Evolutionary conservation across 2,113 vertebrate genomes (phyloP).

Genomic region (Gnathonemus echidnorhynchus): DNA sequence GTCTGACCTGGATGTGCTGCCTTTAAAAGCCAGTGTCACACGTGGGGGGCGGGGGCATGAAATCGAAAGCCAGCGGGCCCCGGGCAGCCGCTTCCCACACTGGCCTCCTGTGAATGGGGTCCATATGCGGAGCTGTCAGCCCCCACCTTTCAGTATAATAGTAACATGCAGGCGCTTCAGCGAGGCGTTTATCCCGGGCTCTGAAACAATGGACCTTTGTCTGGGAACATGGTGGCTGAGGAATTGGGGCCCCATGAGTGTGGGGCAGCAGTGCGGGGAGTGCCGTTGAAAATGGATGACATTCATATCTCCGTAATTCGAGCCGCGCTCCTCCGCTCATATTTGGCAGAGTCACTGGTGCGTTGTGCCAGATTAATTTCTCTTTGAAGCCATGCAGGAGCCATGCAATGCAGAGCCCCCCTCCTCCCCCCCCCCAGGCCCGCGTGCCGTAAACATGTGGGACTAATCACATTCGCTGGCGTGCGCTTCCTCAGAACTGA

Average conservation of each 20-base stretch:
- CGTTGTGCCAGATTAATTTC: constrained; percentile 1
- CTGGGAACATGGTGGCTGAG: background rate
- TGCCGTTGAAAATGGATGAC: background rate
- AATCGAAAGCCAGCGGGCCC: background rate
- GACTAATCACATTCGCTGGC: background rate
- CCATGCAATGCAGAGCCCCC: background rate
- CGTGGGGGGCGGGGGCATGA: background rate
- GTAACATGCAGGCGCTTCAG: background rate
- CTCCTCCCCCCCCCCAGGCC: background rate
- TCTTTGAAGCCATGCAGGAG: constrained; percentile 1
- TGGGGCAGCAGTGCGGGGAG: background rate
- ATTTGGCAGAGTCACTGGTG: background rate
- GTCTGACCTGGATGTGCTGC: background rate
- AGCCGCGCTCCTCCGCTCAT: background rate
- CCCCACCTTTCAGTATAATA: background rate
- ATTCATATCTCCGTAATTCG: constrained; percentile 4
- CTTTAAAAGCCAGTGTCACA: background rate
- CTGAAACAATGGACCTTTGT: background rate
- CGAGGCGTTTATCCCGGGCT: background rate
- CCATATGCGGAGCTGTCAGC: background rate
- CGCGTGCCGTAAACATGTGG: background rate
- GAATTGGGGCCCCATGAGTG: background rate
- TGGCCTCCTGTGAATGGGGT: background rate
- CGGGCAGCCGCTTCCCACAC: background rate
- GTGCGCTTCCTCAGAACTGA: background rate